Evolutionary conservation across 2,113 vertebrate genomes (phyloP).

Genomic region (Aegotheles bennettii): DNA sequence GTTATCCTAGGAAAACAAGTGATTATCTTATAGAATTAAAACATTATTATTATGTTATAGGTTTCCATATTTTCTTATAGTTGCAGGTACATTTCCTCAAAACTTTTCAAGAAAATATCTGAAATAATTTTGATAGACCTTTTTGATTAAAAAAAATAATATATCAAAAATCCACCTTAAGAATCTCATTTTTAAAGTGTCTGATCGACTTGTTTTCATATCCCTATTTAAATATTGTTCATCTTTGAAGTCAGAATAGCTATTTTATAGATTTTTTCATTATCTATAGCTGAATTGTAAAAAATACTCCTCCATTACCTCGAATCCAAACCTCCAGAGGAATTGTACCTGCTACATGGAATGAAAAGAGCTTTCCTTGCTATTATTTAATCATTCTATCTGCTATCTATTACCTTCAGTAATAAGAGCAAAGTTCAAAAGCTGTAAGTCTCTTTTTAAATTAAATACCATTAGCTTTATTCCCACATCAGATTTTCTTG

Average conservation of each 20-base stretch:
- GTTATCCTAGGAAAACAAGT: not conserved
- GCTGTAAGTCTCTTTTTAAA: not conserved
- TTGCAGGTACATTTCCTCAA: not conserved
- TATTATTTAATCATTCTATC: slow-evolving; percentile 12
- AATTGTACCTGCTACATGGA: not conserved
- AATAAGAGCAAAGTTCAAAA: slow-evolving; percentile 43
- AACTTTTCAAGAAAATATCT: not conserved
- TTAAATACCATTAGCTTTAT: slow-evolving; percentile 4
- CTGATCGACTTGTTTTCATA: not conserved
- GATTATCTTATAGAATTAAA: not conserved
- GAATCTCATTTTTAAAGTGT: not conserved
- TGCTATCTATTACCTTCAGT: not conserved
- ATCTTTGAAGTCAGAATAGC: not conserved
- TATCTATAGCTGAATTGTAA: not conserved
- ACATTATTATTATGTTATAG: not conserved
- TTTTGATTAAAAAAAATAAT: not conserved
- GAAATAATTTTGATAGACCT: not conserved
- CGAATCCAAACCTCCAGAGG: not conserved
- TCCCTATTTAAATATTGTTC: not conserved
- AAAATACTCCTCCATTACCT: not conserved
- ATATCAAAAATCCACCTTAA: not conserved
- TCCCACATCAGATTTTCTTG: not conserved
- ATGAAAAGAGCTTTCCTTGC: not conserved
- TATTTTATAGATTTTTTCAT: not conserved
- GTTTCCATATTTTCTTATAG: not conserved